Conservation (phyloP, 2,888 invertebrate genomes). For the Sthenelais limicola region DNA sequence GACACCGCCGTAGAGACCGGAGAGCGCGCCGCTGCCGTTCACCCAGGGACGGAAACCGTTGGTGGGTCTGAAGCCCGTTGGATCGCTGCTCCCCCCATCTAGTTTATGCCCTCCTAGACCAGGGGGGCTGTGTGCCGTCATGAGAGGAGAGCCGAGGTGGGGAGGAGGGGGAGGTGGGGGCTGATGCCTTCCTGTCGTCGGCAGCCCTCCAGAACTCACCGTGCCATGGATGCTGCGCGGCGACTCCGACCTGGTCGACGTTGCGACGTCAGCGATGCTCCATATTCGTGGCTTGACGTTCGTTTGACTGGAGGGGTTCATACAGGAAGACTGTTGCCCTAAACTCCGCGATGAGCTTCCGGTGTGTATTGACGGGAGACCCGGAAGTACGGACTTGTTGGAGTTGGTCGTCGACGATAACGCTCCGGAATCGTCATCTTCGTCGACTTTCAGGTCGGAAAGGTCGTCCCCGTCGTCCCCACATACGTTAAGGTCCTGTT, state of each 20-base stretch:
- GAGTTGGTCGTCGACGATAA: not conserved
- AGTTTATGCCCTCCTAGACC: too few relatives aligned
- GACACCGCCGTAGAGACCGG: too few relatives aligned
- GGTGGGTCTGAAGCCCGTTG: constrained; percentile 59
- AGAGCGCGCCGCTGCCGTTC: constrained; percentile 22
- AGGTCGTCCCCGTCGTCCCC: constrained; percentile 37
- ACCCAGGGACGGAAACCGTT: constrained; percentile 46
- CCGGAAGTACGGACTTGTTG: constrained; percentile 8
- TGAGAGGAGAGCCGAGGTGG: not conserved
- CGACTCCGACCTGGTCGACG: constrained; percentile 54
- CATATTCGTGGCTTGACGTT: constrained; percentile 62
- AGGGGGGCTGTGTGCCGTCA: constrained; percentile 1
- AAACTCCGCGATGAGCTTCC: not conserved
- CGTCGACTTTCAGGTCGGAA: constrained; percentile 32
- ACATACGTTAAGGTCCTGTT: constrained; percentile 37
- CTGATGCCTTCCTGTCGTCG: too few relatives aligned
- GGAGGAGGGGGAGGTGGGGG: not conserved
- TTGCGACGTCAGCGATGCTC: constrained; percentile 69
- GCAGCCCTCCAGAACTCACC: too few relatives aligned
- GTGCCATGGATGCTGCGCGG: too few relatives aligned
- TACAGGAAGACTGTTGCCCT: constrained; percentile 16
- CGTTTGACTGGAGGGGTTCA: constrained; percentile 3
- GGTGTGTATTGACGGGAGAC: not conserved
- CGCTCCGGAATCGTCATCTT: constrained; percentile 10
- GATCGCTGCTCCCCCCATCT: constrained; percentile 68